These are phyloP conservation scores for Apodemus sylvaticus DNA, from an alignment of 2,113 vertebrate genomes.

Conservation along the genomic window DNA sequence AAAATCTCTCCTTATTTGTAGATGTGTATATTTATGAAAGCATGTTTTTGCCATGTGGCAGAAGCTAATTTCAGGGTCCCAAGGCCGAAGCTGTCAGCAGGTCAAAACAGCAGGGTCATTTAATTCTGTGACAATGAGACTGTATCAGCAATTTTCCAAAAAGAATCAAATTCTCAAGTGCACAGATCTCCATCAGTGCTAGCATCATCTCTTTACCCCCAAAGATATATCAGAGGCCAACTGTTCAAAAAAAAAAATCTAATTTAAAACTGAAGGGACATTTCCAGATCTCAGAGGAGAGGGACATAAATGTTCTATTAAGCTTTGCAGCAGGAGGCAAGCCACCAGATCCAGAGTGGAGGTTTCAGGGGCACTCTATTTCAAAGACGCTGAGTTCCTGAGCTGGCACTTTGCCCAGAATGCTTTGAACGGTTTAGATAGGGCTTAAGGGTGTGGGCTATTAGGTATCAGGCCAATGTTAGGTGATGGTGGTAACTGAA, in stretches of 20 bases:
- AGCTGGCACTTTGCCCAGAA: background rate
- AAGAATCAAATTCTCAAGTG: conserved; percentile 62
- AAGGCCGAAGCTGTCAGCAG: conserved; percentile 52
- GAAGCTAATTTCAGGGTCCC: conserved; percentile 54
- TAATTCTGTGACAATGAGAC: conserved; percentile 27
- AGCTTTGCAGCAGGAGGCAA: background rate
- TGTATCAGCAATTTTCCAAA: conserved; percentile 64
- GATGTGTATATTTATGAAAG: background rate
- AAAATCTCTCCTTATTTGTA: background rate
- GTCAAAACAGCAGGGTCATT: conserved; percentile 57
- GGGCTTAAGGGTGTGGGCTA: background rate
- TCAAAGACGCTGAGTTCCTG: conserved; percentile 38
- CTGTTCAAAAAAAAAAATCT: background rate
- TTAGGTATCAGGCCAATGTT: background rate
- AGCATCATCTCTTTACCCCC: background rate
- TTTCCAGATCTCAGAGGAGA: conserved; percentile 41
- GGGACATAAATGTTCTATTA: background rate
- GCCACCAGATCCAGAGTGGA: background rate
- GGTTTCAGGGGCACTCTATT: conserved; percentile 19
- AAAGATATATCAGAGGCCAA: conserved; percentile 54
- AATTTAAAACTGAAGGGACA: background rate
- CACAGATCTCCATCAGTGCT: conserved; percentile 19
- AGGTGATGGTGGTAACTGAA: background rate
- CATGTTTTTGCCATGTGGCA: conserved; percentile 10
- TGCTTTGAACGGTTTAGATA: background rate